A percentile compares a stretch with the other conserved stretches of the same genome.
These are phyloP conservation scores for Galendromus occidentalis DNA, from an alignment of 1,140 invertebrate genomes.

Conservation along the genomic window DNA sequence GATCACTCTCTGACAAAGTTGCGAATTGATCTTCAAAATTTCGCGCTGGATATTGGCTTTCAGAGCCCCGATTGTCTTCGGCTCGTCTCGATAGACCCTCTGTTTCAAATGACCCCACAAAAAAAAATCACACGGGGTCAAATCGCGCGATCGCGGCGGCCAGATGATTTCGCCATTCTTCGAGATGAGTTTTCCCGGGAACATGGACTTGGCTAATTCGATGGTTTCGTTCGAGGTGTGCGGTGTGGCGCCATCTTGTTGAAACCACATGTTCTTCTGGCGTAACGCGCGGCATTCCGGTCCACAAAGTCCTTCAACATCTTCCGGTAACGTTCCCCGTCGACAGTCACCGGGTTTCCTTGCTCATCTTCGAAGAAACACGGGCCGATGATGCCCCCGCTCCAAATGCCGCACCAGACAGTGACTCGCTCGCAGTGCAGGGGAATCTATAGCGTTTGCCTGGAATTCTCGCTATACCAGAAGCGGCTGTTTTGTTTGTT, in stretches of 20 bases:
- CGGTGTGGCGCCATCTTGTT: conserved; percentile 18
- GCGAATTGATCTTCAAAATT: no score
- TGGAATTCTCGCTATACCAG: conserved; percentile 12
- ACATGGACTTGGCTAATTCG: conserved; percentile 1
- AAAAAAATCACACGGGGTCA: no score
- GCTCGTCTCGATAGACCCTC: no score
- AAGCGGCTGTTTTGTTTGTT: conserved; percentile 12
- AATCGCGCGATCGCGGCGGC: no score
- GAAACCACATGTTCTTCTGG: conserved; percentile 9
- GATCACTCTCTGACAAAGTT: no score
- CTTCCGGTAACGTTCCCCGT: conserved; percentile 9
- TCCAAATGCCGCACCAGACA: conserved; percentile 15
- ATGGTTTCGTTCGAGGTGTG: background rate
- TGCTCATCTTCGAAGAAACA: conserved; percentile 14
- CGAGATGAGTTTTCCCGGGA: background rate
- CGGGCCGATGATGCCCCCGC: conserved; percentile 14
- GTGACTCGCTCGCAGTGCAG: conserved; percentile 14
- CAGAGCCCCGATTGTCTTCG: no score
- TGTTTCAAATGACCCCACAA: no score
- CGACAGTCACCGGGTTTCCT: conserved; percentile 11
- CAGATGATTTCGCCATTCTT: no score
- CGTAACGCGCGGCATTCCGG: no score
- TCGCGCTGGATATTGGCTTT: no score
- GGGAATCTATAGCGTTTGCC: background rate
- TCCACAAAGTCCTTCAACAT: background rate